Evolutionary conservation across 2,797 vertebrate species (phyloP).

Genomic region (Petrocephalus schoutedeni): DNA sequence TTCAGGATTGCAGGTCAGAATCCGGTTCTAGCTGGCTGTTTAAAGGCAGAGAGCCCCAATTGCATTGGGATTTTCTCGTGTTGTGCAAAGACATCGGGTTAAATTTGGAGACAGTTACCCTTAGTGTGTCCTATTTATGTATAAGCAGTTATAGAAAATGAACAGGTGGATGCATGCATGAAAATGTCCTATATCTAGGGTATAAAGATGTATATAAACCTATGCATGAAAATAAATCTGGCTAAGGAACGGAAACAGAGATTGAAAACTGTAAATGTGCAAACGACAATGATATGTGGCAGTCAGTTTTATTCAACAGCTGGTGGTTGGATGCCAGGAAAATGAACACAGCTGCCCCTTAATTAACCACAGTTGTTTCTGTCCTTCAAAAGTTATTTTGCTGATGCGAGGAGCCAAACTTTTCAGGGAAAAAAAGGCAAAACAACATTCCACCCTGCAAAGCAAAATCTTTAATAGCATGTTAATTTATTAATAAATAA

Average conservation of each 20-base stretch:
- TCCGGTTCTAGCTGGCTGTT: not conserved
- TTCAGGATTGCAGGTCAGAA: not conserved
- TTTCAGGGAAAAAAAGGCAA: not conserved
- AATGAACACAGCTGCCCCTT: not conserved
- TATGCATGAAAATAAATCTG: not conserved
- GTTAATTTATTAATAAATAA: not conserved
- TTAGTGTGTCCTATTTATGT: not conserved
- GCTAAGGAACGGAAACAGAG: not conserved
- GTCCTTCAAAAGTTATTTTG: conserved; percentile 10
- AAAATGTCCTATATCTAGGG: not conserved
- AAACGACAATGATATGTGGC: not conserved
- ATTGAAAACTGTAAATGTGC: not conserved
- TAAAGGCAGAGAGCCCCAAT: not conserved
- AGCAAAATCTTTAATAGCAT: not conserved
- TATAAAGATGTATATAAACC: not conserved
- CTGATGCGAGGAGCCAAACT: not conserved
- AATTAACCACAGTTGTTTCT: not conserved
- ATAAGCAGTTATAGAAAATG: not conserved
- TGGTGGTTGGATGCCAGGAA: not conserved
- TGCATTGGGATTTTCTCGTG: not conserved
- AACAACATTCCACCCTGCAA: not conserved
- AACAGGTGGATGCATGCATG: not conserved
- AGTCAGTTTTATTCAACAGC: not conserved
- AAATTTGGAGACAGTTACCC: not conserved
- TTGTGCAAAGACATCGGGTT: not conserved